Evolutionary conservation across 2,888 invertebrate species (phyloP), one percentile per base, ranked within the genome.

Genomic region (Brachycybe producta): DNA sequence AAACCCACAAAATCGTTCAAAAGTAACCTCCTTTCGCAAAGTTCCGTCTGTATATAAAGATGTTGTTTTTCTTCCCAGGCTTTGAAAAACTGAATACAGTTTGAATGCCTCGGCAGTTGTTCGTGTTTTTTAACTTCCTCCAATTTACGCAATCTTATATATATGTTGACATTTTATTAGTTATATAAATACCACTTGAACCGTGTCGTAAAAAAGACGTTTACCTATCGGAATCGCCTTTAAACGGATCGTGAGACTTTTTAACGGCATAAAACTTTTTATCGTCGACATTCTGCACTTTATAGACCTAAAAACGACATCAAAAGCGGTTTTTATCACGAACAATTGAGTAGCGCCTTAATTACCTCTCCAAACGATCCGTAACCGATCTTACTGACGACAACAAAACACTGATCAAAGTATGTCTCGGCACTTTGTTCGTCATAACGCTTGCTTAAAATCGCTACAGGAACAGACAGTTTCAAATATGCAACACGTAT

Each of bases 41-140:
- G 68, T 63, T 84, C 84, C 62, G 80, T 75, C 62, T 80, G 76
- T 61, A 83, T 76, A 61, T 77, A 82, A 3, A 82, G 67, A 27
- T 74, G 71, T 56, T 75, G 73, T 28, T 73, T 70, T 62, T 84
- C 80, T 62, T 82, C 81, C 84, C 84, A 84, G 0, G 83, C 81
- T 48, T 74, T 70, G 56, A 74, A 73, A 58, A 80, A 75, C 42
- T 71, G 67, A 1, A 84, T 76, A 61, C 80, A 76, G 65, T 84
- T 79, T 4, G 72, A 70, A 62, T 83, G 78, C 1, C 70, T 67
- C 0, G 79, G 78, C 52, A 84, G 70, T 57, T 74, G 71, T 61
- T 82, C 80, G 61, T 80, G 78, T 35, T 79, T 76, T 11, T 73
- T 71, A 0, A 82, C 78, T 67, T 82, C 82, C 55, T 76, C 74